Evolutionary conservation across 2,888 invertebrate genomes (phyloP).

Genomic region (Boloria selene): DNA sequence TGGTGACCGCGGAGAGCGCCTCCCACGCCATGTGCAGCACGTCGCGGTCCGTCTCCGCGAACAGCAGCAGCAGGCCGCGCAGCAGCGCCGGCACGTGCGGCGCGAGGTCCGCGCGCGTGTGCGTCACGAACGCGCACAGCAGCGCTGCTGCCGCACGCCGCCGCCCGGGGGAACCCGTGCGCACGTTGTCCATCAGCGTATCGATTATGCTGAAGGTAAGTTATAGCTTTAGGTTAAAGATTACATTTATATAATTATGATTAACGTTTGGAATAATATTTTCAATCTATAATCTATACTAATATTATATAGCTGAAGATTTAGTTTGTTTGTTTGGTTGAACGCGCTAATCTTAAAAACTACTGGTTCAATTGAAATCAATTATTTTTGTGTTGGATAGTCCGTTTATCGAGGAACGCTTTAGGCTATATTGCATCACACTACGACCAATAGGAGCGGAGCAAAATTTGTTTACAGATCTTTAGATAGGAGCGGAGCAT

Average conservation of each 20-base stretch:
- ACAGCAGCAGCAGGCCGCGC: conserved; percentile 92
- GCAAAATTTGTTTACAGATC: too few species aligned
- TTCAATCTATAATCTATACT: too few species aligned
- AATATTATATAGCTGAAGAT: too few species aligned
- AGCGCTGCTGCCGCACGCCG: conserved; percentile 92
- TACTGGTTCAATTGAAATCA: too few species aligned
- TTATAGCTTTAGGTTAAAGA: not conserved
- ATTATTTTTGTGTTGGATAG: too few species aligned
- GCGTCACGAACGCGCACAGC: conserved; percentile 93
- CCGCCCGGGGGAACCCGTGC: conserved; percentile 86
- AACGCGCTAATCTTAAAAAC: too few species aligned
- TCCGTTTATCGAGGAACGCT: too few species aligned
- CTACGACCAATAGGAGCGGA: too few species aligned
- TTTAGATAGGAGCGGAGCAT: too few species aligned
- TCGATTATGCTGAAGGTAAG: conserved; percentile 87
- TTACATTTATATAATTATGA: not conserved
- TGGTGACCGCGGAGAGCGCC: conserved; percentile 92
- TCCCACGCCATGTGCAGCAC: conserved; percentile 92
- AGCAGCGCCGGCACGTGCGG: conserved; percentile 94
- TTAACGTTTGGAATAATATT: too few species aligned
- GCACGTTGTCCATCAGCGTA: conserved; percentile 89
- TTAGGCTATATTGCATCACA: too few species aligned
- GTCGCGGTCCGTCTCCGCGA: conserved; percentile 90
- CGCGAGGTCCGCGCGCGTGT: conserved; percentile 93
- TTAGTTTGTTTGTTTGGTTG: too few species aligned